These are phyloP conservation scores for Chaetodon auriga DNA, from an alignment of 2,113 vertebrate genomes.

Conservation along the genomic window DNA sequence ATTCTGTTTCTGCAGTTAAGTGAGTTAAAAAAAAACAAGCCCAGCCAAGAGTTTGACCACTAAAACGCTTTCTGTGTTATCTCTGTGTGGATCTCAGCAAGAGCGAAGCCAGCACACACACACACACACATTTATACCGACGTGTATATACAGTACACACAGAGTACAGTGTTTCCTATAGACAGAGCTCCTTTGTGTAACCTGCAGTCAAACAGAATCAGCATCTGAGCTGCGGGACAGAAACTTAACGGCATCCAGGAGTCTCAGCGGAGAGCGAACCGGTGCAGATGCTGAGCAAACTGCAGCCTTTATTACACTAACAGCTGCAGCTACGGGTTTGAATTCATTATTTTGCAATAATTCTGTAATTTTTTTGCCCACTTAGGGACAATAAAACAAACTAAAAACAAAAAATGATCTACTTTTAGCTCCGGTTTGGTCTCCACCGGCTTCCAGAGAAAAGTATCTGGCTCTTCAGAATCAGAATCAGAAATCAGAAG, in stretches of 20 bases:
- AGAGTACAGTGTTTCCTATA: slow-evolving; percentile 31
- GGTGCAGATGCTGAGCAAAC: background rate
- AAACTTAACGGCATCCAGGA: slow-evolving; percentile 1
- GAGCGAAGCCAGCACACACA: slow-evolving; percentile 15
- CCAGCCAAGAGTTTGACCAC: background rate
- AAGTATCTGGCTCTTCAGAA: no score
- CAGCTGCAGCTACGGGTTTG: background rate
- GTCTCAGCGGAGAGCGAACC: background rate
- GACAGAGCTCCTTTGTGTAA: slow-evolving; percentile 66
- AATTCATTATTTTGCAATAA: background rate
- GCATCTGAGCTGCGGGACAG: slow-evolving; percentile 11
- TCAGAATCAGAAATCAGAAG: no score
- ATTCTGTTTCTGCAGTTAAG: slow-evolving; percentile 38
- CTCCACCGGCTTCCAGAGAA: background rate
- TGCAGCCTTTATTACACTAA: background rate
- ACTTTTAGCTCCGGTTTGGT: background rate
- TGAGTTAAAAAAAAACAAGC: slow-evolving; percentile 42
- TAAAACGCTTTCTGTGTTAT: slow-evolving; percentile 49
- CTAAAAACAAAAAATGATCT: background rate
- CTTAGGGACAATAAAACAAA: background rate
- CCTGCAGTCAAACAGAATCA: slow-evolving; percentile 38
- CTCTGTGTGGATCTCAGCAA: slow-evolving; percentile 38
- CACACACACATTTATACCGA: slow-evolving; percentile 30
- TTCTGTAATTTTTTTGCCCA: background rate
- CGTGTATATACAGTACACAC: slow-evolving; percentile 60